Evolutionary conservation across 2,888 invertebrate species (phyloP).

Genomic region (Dastarcus helophoroides): DNA sequence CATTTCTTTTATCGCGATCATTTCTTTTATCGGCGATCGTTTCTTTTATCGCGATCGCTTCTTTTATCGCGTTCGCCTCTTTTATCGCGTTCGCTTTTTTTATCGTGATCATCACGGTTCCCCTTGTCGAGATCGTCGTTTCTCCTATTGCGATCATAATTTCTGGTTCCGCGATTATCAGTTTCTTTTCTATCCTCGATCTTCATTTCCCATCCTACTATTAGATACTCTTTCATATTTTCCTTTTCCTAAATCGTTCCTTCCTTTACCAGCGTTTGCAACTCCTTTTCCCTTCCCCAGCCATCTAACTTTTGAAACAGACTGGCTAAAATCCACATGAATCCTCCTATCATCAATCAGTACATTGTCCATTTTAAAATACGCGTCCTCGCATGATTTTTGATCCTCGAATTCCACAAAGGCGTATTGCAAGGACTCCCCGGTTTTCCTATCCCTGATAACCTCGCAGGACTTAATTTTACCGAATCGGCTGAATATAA

Average conservation of each 20-base stretch:
- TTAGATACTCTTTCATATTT: conserved; percentile 26
- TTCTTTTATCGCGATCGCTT: too few species aligned
- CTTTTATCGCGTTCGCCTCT: too few species aligned
- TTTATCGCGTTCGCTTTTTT: too few species aligned
- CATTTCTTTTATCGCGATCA: too few species aligned
- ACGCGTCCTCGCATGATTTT: conserved; percentile 92
- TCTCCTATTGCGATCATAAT: too few species aligned
- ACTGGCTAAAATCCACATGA: conserved; percentile 99
- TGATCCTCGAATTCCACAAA: conserved; percentile 94
- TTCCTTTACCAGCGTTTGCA: conserved; percentile 20
- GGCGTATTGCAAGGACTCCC: conserved; percentile 95
- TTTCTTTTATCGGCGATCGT: too few species aligned
- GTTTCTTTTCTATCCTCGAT: too few species aligned
- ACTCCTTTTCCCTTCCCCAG: conserved; percentile 78
- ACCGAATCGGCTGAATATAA: conserved; percentile 95
- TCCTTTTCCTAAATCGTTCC: conserved; percentile 26
- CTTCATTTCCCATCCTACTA: too few species aligned
- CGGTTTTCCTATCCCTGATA: conserved; percentile 83
- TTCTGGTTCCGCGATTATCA: too few species aligned
- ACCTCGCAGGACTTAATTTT: conserved; percentile 90
- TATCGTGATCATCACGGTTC: too few species aligned
- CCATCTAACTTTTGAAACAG: conserved; percentile 90
- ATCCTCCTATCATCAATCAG: conserved; percentile 96
- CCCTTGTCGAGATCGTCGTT: too few species aligned
- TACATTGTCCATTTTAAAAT: conserved; percentile 99